Evolutionary conservation across 2,113 vertebrate genomes (phyloP), one percentile per base, ranked within the genome.

Genomic region (Chamaea fasciata): DNA sequence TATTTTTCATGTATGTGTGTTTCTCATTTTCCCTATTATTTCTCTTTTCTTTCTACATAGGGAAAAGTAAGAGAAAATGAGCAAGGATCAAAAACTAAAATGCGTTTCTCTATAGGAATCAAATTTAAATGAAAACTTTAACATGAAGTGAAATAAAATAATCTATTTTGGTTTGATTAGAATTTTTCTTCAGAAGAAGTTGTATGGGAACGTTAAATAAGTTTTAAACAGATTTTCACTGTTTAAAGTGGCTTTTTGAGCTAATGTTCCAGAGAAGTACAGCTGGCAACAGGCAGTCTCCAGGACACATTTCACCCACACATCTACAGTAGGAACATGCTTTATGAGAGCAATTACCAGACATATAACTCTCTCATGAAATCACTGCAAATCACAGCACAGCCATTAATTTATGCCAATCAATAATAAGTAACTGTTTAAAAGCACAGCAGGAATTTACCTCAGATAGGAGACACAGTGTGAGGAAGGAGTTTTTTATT

Each of bases 311-410:
- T 95, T 95, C 91, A 96, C 52, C 35, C 42, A 1, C 88, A 73
- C 67, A 69, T 87, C 55, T 77, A 89, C 85, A 74, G 87, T 85
- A 94, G 91, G 70, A 90, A 77, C 63, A 67, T 73, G 80, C 42
- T 87, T 95, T 94, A 94, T 81, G 71, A 75, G 76, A 59, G 83
- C 55, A 77, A 88, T 95, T 95, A 80, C 91, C 53, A 87, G 78
- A 49, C 50, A 53, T 89, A 89, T 65, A 92, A 95, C 87, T 87
- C 81, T 65, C 50, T 62, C 56, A 30, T 79, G 41, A 60, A 55
- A 77, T 67, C 49, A 68, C 59, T 76, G 21, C 65, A 92, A 94
- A 78, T 95, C 67, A 80, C 49, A 73, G 59, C 37, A 59, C 28
- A 95, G 87, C 42, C 71, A 59, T 94, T 90, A 53, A 83, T 74